A percentile compares a stretch with the other conserved stretches of the same genome.
Evolutionary conservation across 2,113 vertebrate genomes (phyloP).

Genomic region (Daphoenositta chrysoptera): DNA sequence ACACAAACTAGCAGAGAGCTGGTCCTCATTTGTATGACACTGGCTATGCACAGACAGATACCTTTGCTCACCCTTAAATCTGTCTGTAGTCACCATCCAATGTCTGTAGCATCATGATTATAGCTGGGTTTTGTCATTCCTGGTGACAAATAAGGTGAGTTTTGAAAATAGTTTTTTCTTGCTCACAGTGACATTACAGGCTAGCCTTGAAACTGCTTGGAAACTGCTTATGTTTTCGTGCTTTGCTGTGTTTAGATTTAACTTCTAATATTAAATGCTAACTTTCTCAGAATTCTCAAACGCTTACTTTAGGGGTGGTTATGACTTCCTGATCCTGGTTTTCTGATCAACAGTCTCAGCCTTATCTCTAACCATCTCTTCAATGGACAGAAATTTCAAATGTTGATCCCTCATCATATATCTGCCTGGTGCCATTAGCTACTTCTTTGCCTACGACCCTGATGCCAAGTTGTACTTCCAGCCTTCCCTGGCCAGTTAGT

Average conservation of each 20-base stretch:
- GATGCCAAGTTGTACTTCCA: background rate
- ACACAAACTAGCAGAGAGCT: background rate
- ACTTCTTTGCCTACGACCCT: fast-evolving
- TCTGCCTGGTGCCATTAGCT: background rate
- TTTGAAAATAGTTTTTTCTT: background rate
- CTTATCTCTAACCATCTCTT: background rate
- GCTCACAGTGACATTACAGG: background rate
- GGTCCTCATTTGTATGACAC: background rate
- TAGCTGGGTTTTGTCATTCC: background rate
- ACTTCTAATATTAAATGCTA: background rate
- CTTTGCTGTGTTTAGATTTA: background rate
- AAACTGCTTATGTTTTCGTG: background rate
- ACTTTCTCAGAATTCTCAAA: background rate
- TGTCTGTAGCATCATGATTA: background rate
- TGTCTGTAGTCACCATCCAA: background rate
- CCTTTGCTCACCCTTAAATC: background rate
- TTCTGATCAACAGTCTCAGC: background rate
- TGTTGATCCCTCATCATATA: fast-evolving
- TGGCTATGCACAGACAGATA: background rate
- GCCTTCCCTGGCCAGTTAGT: background rate
- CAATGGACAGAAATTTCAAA: background rate
- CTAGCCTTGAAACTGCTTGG: background rate
- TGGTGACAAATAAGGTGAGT: background rate
- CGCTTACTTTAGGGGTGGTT: background rate
- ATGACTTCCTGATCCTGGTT: background rate